These are phyloP conservation scores for Chouioia cunea DNA, from an alignment of 2,888 invertebrate species.

Conservation along the genomic window DNA sequence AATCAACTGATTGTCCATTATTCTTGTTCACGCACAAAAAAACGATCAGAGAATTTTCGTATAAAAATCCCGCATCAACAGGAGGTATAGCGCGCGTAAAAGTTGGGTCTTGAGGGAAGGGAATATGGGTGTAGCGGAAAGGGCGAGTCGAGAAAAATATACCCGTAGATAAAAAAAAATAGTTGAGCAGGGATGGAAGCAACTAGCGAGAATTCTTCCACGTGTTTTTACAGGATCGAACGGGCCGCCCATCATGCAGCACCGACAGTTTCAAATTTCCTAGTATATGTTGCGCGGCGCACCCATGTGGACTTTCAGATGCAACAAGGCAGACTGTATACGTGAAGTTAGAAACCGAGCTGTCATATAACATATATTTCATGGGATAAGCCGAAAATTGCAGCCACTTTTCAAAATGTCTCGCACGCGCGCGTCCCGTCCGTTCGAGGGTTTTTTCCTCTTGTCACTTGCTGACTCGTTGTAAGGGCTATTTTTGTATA, in stretches of 20 bases:
- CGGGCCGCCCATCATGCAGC: neutral
- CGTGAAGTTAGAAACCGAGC: neutral
- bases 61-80: conserved; percentile 5
- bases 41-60: neutral
- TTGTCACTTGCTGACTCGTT: neutral
- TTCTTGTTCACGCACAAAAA: neutral
- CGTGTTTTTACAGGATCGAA: conserved; percentile 54
- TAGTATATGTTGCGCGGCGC: conserved; percentile 13
- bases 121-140: neutral
- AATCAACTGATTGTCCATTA: no score
- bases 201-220: conserved; percentile 43
- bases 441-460: conserved; percentile 32
- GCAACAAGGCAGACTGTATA: neutral
- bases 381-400: conserved; percentile 49
- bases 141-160: neutral
- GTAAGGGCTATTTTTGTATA: conserved; percentile 16
- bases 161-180: conserved; percentile 17
- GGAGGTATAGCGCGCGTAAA: conserved; percentile 21
- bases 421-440: conserved; percentile 29
- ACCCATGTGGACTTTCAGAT: neutral
- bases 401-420: conserved; percentile 41
- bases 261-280: conserved; percentile 49
- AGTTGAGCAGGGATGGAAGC: conserved; percentile 30
- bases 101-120: conserved; percentile 7
- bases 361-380: conserved; percentile 48